Conservation (phyloP, 2,888 invertebrate genomes). For the Tanypteryx hageni region DNA sequence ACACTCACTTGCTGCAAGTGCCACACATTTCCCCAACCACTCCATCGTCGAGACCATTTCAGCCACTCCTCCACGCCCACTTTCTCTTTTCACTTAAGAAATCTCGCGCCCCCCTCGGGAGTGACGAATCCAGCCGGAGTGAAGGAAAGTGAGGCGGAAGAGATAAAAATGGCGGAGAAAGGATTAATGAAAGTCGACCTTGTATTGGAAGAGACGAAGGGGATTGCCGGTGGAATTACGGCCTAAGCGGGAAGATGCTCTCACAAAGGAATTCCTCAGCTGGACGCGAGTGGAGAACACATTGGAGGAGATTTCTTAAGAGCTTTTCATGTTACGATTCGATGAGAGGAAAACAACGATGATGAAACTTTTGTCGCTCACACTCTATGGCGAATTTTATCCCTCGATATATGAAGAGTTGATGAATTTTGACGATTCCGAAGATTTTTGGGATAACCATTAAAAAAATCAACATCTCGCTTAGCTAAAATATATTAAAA, state of each 20-base stretch:
- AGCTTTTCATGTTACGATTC: neutral
- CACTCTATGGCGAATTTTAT: too few relatives aligned
- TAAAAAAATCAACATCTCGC: too few relatives aligned
- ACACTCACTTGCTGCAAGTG: constrained; percentile 1
- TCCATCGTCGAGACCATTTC: too few relatives aligned
- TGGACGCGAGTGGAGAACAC: neutral
- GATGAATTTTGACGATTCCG: too few relatives aligned
- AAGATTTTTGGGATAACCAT: too few relatives aligned
- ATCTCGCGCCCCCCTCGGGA: neutral
- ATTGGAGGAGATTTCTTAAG: neutral
- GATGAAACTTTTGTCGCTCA: constrained; percentile 15
- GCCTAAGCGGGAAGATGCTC: neutral
- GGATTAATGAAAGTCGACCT: neutral
- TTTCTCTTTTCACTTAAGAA: neutral
- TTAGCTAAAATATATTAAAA: too few relatives aligned
- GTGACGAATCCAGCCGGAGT: constrained; percentile 44
- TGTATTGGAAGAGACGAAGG: neutral
- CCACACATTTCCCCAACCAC: neutral
- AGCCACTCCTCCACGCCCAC: neutral
- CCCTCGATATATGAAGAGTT: too few relatives aligned
- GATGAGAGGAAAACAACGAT: neutral
- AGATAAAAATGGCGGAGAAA: neutral
- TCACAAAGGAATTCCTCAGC: neutral
- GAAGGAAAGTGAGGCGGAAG: neutral
- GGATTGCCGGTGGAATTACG: neutral